Evolutionary conservation across 2,888 invertebrate genomes (phyloP), one percentile per base, ranked within the genome.

Genomic region (Marasmarcha lunaedactyla): DNA sequence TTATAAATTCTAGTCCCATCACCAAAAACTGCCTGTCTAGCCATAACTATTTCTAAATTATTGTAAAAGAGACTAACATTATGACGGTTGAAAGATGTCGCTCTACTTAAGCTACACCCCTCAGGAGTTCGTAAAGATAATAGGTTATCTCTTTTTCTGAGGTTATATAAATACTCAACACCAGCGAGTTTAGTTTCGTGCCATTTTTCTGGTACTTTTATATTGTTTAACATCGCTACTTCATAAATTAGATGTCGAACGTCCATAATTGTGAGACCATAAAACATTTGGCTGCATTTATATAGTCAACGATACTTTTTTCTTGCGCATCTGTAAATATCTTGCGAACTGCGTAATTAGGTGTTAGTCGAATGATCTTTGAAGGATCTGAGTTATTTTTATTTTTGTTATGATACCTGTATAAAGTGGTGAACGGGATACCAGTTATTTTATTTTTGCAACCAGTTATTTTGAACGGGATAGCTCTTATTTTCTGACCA

Each of bases 1-100:
- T 66, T 69, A 36, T 43, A 66, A 11, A 67, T 52, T 37, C 57
- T 49, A 4, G 52, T 55, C 14, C 54, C 54, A 47, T 55, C 46
- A 5, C 49, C 48, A 46, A 57, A 53, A 35, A 27, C 2, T 12
- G 40, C 15, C 3, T 45, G 27, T 36, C 45, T 38, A n/a, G 15
- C 2, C 43, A 47, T 39, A 33, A 43, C 41, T 37, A 39, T 38
- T 45, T 11, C 13, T 10, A 30, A 10, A 30, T 30, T 30, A 10
- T 30, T 2, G n/a, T 7, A 30, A 11, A 30, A 30, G 6, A 30
- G 2, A 7, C 6, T 11, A 4, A 30, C 30, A 10, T 48, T 50
- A 30, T 44, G 42, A 3, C 48, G 40, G 35, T 50, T 50, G 34
- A 48, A 48, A 14, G 46, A 48, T n/a, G 50, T 48, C 1, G 46